phyloP scores from a whole-genome alignment of 2,888 invertebrate species.

The Hydraecia micacea region DNA sequence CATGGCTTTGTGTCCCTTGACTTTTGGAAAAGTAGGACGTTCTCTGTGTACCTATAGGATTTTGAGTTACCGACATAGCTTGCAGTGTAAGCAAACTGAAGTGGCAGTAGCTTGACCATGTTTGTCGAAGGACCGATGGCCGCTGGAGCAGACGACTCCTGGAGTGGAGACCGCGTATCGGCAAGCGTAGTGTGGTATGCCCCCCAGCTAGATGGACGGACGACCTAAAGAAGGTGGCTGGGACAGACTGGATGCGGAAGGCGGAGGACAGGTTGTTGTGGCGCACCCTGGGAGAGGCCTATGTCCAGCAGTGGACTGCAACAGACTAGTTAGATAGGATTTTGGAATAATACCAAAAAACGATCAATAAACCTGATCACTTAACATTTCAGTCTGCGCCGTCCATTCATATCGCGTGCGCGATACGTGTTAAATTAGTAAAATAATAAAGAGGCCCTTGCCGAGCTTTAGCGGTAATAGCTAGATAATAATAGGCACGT shows the following conservation, averaged over 20 bases:
- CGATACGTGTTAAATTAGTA: conserved; percentile 38
- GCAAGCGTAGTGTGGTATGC: too few species aligned
- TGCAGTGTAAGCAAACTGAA: too few species aligned
- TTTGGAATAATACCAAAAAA: neutral
- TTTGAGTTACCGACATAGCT: neutral
- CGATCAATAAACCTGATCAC: neutral
- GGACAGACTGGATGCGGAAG: too few species aligned
- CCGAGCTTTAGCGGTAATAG: conserved; percentile 32
- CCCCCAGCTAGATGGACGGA: too few species aligned
- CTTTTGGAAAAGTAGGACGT: neutral
- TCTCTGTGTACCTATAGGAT: neutral
- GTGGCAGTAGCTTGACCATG: too few species aligned
- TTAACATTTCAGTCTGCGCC: conserved; percentile 2
- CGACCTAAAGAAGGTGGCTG: too few species aligned
- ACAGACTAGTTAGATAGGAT: neutral
- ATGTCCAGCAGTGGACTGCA: too few species aligned
- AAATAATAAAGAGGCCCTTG: conserved; percentile 38
- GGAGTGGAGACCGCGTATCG: too few species aligned
- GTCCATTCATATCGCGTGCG: conserved; percentile 39
- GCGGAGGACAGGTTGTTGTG: too few species aligned
- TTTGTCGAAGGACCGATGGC: too few species aligned
- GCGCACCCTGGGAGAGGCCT: too few species aligned
- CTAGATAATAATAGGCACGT: conserved; percentile 31
- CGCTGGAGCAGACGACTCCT: too few species aligned
- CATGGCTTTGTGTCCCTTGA: neutral